phyloP scores from a whole-genome alignment of 2,113 vertebrate species.

The Anser brachyrhynchus region DNA sequence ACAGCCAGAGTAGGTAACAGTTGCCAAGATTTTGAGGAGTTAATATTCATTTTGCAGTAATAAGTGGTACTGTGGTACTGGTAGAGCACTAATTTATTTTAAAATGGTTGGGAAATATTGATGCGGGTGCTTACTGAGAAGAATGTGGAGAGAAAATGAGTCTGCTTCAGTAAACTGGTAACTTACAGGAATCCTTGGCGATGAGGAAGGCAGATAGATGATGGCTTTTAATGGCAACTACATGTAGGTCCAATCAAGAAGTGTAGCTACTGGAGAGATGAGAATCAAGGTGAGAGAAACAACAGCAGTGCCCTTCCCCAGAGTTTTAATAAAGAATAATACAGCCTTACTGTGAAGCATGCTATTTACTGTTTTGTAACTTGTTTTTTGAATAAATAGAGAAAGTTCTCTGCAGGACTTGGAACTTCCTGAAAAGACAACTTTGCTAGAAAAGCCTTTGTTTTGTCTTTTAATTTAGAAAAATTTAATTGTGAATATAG shows the following conservation, averaged over 20 bases:
- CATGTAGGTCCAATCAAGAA: not conserved
- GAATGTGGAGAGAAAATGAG: not conserved
- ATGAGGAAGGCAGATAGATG: not conserved
- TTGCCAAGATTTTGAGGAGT: not conserved
- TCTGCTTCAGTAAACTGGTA: not conserved
- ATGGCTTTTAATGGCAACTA: not conserved
- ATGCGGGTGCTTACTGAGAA: not conserved
- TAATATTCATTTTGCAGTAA: too few relatives aligned
- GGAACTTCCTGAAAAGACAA: not conserved
- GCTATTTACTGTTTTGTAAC: not conserved
- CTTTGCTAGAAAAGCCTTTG: not conserved
- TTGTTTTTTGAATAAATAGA: not conserved
- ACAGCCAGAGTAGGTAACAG: not conserved
- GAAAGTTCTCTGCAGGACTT: not conserved
- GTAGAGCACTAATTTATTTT: not conserved
- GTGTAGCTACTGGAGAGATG: not conserved
- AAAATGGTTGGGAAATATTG: not conserved
- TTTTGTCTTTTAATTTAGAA: not conserved
- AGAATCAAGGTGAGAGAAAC: not conserved
- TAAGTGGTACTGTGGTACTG: not conserved
- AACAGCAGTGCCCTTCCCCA: not conserved
- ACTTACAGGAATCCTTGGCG: not conserved
- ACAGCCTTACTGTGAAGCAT: not conserved
- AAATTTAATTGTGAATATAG: not conserved
- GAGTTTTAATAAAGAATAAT: not conserved